Conservation (phyloP, 2,113 vertebrate species). For the Merops nubicus region DNA sequence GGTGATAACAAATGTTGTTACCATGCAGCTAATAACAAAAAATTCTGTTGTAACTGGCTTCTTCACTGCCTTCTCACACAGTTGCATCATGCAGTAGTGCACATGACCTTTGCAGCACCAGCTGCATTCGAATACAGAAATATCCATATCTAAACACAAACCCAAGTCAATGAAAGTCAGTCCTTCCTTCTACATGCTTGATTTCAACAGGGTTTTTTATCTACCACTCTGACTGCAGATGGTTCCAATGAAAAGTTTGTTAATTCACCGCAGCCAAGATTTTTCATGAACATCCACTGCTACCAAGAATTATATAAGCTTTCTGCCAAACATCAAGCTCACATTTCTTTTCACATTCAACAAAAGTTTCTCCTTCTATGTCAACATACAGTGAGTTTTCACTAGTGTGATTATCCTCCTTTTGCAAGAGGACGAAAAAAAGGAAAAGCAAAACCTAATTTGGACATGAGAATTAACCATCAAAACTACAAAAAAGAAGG, state of each 20-base stretch:
- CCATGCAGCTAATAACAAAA: neutral
- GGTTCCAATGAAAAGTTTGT: neutral
- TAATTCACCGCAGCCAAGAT: neutral
- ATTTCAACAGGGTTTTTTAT: neutral
- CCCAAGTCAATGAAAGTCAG: accelerated
- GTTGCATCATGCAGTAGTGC: neutral
- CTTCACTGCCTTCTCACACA: neutral
- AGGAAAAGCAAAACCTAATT: neutral
- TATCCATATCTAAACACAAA: neutral
- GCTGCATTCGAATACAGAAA: neutral
- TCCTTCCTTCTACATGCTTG: neutral
- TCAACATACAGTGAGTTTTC: neutral
- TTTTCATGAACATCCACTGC: neutral
- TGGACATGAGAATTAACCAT: neutral
- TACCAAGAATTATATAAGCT: neutral
- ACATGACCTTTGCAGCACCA: neutral
- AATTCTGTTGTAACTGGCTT: neutral
- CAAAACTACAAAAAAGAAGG: neutral
- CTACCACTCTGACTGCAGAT: neutral
- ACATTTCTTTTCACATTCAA: neutral
- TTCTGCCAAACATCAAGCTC: neutral
- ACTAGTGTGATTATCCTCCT: neutral
- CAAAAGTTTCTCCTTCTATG: neutral
- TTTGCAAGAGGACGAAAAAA: neutral
- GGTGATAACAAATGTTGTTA: neutral